Percentiles rank a stretch among this genome's conserved stretches.
These are phyloP conservation scores for Nowickia ferox DNA, from an alignment of 2,888 invertebrate species.

Conservation along the genomic window DNA sequence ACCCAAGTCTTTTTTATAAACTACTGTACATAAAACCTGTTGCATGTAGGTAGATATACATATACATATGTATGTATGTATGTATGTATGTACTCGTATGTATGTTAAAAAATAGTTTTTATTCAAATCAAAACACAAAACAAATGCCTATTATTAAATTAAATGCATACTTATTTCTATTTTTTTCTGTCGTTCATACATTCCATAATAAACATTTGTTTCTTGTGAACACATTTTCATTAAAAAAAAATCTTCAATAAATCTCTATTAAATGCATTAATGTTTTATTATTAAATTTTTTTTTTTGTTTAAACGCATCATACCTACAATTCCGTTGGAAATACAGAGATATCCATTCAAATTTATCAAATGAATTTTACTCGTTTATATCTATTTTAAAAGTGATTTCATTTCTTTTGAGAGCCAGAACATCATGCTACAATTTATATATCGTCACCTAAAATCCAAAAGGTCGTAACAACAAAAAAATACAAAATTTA, in stretches of 20 bases:
- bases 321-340: conserved; percentile 6
- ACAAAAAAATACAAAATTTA: too few species aligned
- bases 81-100: too few species aligned
- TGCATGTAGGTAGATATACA: too few species aligned
- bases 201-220: conserved; percentile 20
- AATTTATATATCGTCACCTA: too few species aligned
- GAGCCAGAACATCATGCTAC: not conserved
- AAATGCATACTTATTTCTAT: not conserved
- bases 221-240: conserved; percentile 18
- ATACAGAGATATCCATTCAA: conserved; percentile 50
- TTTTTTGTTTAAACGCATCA: too few species aligned
- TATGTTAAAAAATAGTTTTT: not conserved
- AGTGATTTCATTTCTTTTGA: conserved; percentile 49
- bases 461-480: too few species aligned
- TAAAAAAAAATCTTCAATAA: conserved; percentile 43
- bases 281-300: conserved; percentile 2
- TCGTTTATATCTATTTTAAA: conserved; percentile 17
- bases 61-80: too few species aligned
- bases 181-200: conserved; percentile 17
- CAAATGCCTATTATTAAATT: not conserved
- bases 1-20: too few species aligned
- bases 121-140: not conserved
- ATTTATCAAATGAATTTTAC: conserved; percentile 31
- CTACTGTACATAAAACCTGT: too few species aligned
- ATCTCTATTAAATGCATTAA: conserved; percentile 62